A percentile compares a stretch with the other conserved stretches of the same genome.
Conservation (phyloP, 2,888 invertebrate genomes). For the Agonum fuliginosum region DNA sequence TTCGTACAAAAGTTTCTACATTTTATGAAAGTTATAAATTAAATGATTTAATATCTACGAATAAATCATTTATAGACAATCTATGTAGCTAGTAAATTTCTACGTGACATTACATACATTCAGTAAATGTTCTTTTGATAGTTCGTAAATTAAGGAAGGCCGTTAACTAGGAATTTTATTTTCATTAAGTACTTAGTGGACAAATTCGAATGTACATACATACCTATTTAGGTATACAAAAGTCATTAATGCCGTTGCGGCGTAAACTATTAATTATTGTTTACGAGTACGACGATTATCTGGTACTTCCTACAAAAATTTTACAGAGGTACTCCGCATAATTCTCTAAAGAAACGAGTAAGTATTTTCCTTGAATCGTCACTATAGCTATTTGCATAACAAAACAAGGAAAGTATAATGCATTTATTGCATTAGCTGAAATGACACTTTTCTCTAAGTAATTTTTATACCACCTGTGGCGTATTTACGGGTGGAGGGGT, state of each 20-base stretch:
- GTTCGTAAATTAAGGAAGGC: constrained; percentile 28
- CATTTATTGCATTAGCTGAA: too few species aligned
- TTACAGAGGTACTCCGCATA: too few species aligned
- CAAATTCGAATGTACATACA: constrained; percentile 33
- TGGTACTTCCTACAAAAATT: too few species aligned
- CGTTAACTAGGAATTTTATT: constrained; percentile 27
- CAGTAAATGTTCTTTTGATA: constrained; percentile 32
- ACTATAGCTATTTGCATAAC: too few species aligned
- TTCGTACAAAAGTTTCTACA: constrained; percentile 6
- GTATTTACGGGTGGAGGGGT: too few species aligned
- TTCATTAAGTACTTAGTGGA: constrained; percentile 39
- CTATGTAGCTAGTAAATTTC: constrained; percentile 4
- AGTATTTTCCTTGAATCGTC: too few species aligned
- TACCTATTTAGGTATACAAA: constrained; percentile 25
- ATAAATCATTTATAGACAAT: constrained; percentile 38
- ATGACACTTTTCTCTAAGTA: too few species aligned
- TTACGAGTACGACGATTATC: too few species aligned
- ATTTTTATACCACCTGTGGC: too few species aligned
- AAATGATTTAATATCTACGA: constrained; percentile 4
- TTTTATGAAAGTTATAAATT: constrained; percentile 33
- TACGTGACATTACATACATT: constrained; percentile 22
- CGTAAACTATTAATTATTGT: constrained; percentile 30
- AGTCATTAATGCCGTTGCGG: constrained; percentile 25
- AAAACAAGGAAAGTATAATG: too few species aligned
- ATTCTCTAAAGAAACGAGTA: too few species aligned